Conservation (phyloP, 2,888 invertebrate genomes). For the Agriopis aurantiaria region DNA sequence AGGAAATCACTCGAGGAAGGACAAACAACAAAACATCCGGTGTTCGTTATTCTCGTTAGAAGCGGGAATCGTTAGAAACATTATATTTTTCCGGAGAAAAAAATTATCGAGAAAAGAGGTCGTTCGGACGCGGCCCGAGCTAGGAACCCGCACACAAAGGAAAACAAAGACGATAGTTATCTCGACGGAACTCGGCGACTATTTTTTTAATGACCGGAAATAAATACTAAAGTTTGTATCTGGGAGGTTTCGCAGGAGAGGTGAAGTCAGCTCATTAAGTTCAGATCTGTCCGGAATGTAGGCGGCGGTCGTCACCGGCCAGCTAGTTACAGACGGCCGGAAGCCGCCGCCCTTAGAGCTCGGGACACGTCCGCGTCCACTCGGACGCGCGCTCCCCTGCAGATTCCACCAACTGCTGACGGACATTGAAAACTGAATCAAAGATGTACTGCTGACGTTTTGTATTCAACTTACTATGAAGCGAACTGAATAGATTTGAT, state of each 20-base stretch:
- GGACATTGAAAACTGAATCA: conserved; percentile 18
- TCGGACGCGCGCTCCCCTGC: conserved; percentile 5
- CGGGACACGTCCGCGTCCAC: conserved; percentile 12
- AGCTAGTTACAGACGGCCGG: neutral
- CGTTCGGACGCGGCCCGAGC: conserved; percentile 27
- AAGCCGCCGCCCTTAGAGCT: neutral
- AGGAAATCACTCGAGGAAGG: too few relatives aligned
- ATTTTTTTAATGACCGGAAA: conserved; percentile 34
- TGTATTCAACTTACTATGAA: too few relatives aligned
- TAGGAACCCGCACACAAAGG: conserved; percentile 24
- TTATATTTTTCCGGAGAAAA: conserved; percentile 3
- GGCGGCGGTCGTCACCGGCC: neutral
- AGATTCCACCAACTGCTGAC: conserved; percentile 6
- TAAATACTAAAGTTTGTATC: conserved; percentile 33
- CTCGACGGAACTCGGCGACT: conserved; percentile 29
- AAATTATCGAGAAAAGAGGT: conserved; percentile 25
- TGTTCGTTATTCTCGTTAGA: too few relatives aligned
- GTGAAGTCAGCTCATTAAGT: neutral
- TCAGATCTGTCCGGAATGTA: neutral
- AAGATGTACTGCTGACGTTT: neutral
- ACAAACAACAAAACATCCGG: too few relatives aligned
- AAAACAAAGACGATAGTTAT: conserved; percentile 34
- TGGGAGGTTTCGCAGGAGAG: neutral
- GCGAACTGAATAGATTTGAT: too few relatives aligned
- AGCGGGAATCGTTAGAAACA: too few relatives aligned